phyloP scores from a whole-genome alignment of 2,888 invertebrate genomes.

The Penaeus monodon region DNA sequence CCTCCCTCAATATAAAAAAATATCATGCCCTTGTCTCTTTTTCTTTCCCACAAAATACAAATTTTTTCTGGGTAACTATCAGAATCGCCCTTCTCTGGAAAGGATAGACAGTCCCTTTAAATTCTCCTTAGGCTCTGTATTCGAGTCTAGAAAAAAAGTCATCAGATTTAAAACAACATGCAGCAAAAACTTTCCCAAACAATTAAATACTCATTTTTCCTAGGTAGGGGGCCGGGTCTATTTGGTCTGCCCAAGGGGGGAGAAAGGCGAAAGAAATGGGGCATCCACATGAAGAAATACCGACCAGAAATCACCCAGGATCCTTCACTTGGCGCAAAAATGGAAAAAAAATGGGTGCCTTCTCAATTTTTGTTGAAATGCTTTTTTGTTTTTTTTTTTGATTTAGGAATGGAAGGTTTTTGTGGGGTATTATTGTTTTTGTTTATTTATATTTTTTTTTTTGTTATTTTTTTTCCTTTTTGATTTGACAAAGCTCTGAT shows the following conservation, averaged over 20 bases:
- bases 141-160: not conserved
- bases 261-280: conserved; percentile 92
- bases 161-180: not conserved
- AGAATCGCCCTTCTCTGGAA: too few relatives aligned
- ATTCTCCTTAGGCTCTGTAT: not conserved
- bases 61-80: too few relatives aligned
- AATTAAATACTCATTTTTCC: not conserved
- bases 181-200: not conserved
- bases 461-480: too few relatives aligned
- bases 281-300: conserved; percentile 88
- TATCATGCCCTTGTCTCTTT: too few relatives aligned
- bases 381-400: too few relatives aligned
- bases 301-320: conserved; percentile 96
- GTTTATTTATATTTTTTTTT: too few relatives aligned
- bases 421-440: too few relatives aligned
- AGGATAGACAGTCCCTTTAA: too few relatives aligned
- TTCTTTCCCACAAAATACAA: too few relatives aligned
- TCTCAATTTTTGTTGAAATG: not conserved
- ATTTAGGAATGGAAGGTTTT: too few relatives aligned
- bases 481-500: too few relatives aligned
- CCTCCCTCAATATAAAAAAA: too few relatives aligned
- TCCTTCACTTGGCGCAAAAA: conserved; percentile 89
- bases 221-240: conserved; percentile 95
- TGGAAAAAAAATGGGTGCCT: conserved; percentile 78
- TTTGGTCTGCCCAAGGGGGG: conserved; percentile 94